Evolutionary conservation across 1,140 invertebrate genomes (phyloP).

Genomic region (Pinna nobilis): DNA sequence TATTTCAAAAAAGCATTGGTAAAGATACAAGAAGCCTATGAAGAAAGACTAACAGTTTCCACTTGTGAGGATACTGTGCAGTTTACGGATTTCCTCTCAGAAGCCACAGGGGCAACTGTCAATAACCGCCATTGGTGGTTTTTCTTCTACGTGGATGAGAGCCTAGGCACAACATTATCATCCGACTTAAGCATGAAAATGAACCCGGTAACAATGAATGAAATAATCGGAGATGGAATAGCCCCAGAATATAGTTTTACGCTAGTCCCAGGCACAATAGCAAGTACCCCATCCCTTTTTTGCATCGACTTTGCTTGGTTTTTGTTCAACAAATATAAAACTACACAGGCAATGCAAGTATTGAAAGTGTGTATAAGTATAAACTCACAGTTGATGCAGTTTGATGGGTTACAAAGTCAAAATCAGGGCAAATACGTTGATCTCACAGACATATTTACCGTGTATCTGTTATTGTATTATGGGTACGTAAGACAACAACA

Average conservation of each 20-base stretch:
- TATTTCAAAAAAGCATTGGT: constrained; percentile 27
- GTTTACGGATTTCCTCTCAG: constrained; percentile 30
- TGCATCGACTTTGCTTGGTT: constrained; percentile 22
- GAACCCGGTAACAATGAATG: constrained; percentile 25
- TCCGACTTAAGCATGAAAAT: constrained; percentile 26
- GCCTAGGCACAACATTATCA: constrained; percentile 23
- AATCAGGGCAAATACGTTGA: too few species aligned
- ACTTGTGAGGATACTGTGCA: constrained; percentile 43
- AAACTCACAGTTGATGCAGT: not conserved
- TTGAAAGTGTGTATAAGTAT: not conserved
- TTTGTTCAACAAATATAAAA: constrained; percentile 18
- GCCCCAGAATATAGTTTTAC: constrained; percentile 11
- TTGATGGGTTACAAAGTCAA: too few species aligned
- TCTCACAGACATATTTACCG: too few species aligned
- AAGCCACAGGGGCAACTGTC: constrained; percentile 17
- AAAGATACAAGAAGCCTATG: constrained; percentile 35
- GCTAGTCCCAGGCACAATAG: constrained; percentile 28
- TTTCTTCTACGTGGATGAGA: constrained; percentile 25
- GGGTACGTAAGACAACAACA: not conserved
- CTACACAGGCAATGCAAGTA: constrained; percentile 14
- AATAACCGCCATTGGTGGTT: constrained; percentile 37
- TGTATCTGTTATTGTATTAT: constrained; percentile 4
- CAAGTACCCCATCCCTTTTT: constrained; percentile 11
- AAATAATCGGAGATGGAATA: constrained; percentile 19
- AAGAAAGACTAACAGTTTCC: constrained; percentile 31